Evolutionary conservation across 30 jellyfish, hydroid and myxozoan genomes (phyloP), one percentile per base, ranked within the genome.

Genomic region (Rhopilema esculentum): DNA sequence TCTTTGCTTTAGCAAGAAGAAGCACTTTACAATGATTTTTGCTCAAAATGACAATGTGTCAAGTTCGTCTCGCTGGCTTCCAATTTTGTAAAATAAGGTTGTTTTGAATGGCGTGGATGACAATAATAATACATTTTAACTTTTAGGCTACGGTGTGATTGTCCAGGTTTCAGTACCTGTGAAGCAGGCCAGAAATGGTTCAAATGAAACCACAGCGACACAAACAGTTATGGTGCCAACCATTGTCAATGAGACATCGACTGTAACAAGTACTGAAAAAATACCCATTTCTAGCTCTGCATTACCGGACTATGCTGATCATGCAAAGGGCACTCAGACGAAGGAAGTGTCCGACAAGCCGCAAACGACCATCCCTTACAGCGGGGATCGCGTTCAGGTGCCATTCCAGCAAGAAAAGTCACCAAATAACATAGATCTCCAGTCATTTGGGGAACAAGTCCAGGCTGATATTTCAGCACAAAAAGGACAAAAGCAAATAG

Each of bases 121-220:
- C 6, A 2, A 2, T 40, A 12, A 40, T 2, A 40, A 12, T 27
- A 8, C 25, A 4, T 52, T 8, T 29, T 30, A 1, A 4, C 27
- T 33, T 28, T 25, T 27, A 84, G 93, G 94, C 12, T 74, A 28
- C 63, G 94, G 94, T 40, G 84, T 85, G 12, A 73, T 85, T 21
- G 70, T 72, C 50, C 80, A 85, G 52, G 31, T 84, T 17, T 50
- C 74, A 53, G 53, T 65, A 25, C 29, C 29, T 7, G 50, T 8
- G 33, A 63, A 40, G 16, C 79, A 23, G 40, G 18, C 67, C 21
- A 19, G 26, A 57, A 24, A 67, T 0, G 52, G 17, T 24, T 33
- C 79, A 26, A 51, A 75, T 17, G 23, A 4, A n/a, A 17, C 85
- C 31, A 28, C 52, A 22, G 29, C 70, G 27, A 21, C 77, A 8